Evolutionary conservation across 23 tunicate genomes (phyloP).

Genomic region (Botrylloides violaceus): DNA sequence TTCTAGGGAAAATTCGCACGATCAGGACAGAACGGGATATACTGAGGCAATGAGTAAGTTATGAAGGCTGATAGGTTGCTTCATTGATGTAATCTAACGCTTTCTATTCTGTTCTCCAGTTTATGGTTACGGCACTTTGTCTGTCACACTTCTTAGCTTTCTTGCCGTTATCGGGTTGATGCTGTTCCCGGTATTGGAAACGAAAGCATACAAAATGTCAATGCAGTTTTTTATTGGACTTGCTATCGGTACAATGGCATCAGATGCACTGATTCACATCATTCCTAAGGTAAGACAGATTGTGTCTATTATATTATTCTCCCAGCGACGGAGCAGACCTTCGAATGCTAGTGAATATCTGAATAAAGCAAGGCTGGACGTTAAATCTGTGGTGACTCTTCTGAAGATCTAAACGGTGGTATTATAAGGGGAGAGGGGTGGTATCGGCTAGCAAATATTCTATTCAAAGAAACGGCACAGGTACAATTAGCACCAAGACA

Average conservation of each 20-base stretch:
- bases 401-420: too few relatives aligned
- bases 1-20: not conserved
- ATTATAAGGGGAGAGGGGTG: too few relatives aligned
- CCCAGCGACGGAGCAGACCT: too few relatives aligned
- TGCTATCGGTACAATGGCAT: conserved; percentile 72
- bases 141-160: conserved; percentile 53
- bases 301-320: not conserved
- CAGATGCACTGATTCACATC: conserved; percentile 82
- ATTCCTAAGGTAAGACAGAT: conserved; percentile 47
- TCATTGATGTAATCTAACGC: not conserved
- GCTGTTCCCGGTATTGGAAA: conserved; percentile 30
- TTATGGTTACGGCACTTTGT: conserved; percentile 75
- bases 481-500: too few relatives aligned
- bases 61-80: not conserved
- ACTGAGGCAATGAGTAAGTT: conserved; percentile 2
- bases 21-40: not conserved
- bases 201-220: conserved; percentile 20
- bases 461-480: too few relatives aligned
- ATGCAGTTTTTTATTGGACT: conserved; percentile 89
- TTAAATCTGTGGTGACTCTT: too few relatives aligned
- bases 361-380: too few relatives aligned
- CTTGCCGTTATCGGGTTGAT: conserved; percentile 51
- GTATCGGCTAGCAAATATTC: too few relatives aligned
- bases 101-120: conserved; percentile 26
- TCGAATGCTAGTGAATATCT: too few relatives aligned